Base-by-base conservation (phyloP, 2,888 invertebrate genomes). In the Pandemis cinnamomeana region DNA sequence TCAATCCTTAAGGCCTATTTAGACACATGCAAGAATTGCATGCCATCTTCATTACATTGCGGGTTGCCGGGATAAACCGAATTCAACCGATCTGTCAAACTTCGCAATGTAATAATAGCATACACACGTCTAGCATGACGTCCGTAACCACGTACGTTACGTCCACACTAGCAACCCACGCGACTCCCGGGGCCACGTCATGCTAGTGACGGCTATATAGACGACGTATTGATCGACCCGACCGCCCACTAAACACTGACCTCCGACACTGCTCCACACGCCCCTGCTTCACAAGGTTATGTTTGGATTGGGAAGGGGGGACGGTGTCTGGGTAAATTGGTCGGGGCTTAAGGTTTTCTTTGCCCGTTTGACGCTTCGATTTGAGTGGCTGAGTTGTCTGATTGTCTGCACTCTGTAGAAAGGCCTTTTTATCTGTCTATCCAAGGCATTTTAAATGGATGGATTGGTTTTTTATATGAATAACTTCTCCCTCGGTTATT, bases 381-480 rank as follows among this genome's bases (percentile, higher is more conserved):
- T 61, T 61, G 10, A 61, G 61, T 61, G 61, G 61, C 41, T 61
- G 20, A 27, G 58, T 58, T 27, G 58, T 58, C 61, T 13, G 61
- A 61, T 61, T 36, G 61, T 61, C 60, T 27, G 36, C 11, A 60
- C 36, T 20, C 20, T 13, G 60, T 6, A 36, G 7, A 36, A 36
- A 10, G 36, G 13, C 41, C 10, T 60, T 60, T 8, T 60, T 8
- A 61, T 61, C 41, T 55, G 20, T 55, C 55, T 27, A 27, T 58
- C 58, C 11, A 5, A 27, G 58, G 27, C 58, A 11, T 58, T 58
- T 55, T 13, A 7, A 2, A 55, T 7, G 55, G 15, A 7, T 53
- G 53, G 55, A 55, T 55, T 20, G 8, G 15, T 55, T 15, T 8
- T 20, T 55, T 20, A 48, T 48, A 1, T 48, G 13, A 48, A 48